phyloP scores from a whole-genome alignment of 2,888 invertebrate species.

The Eucriotettix oculatus region DNA sequence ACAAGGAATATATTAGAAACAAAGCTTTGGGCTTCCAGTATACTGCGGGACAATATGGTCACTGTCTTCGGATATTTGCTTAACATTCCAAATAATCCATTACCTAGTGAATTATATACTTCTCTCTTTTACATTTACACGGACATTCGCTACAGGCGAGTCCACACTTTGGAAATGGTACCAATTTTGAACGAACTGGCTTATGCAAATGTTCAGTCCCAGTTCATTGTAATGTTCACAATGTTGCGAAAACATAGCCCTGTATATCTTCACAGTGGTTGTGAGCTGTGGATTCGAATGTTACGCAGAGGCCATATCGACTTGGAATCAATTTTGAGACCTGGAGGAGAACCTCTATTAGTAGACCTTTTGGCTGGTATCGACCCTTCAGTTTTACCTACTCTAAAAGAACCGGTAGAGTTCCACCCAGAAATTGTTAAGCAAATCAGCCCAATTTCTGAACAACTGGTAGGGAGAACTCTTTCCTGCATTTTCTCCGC shows the following conservation, averaged over 20 bases:
- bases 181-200: constrained; percentile 6
- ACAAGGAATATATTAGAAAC: background rate
- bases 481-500: constrained; percentile 12
- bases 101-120: constrained; percentile 13
- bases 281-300: constrained; percentile 5
- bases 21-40: constrained; percentile 10
- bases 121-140: constrained; percentile 15
- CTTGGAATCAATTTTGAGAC: background rate
- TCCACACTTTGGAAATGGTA: constrained; percentile 16
- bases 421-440: background rate
- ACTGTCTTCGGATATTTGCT: constrained; percentile 16
- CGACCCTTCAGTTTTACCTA: background rate
- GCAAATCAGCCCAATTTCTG: background rate
- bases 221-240: constrained; percentile 10
- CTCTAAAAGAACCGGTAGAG: background rate
- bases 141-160: constrained; percentile 14
- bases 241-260: constrained; percentile 12
- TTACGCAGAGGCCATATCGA: background rate
- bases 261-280: constrained; percentile 10
- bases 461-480: constrained; percentile 10
- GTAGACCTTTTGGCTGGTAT: constrained; percentile 1
- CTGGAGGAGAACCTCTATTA: background rate
- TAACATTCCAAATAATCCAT: constrained; percentile 14
- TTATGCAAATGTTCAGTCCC: background rate
- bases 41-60: constrained; percentile 17